Base-by-base conservation (phyloP, 2,113 vertebrate species). In the Stercorarius parasiticus region DNA sequence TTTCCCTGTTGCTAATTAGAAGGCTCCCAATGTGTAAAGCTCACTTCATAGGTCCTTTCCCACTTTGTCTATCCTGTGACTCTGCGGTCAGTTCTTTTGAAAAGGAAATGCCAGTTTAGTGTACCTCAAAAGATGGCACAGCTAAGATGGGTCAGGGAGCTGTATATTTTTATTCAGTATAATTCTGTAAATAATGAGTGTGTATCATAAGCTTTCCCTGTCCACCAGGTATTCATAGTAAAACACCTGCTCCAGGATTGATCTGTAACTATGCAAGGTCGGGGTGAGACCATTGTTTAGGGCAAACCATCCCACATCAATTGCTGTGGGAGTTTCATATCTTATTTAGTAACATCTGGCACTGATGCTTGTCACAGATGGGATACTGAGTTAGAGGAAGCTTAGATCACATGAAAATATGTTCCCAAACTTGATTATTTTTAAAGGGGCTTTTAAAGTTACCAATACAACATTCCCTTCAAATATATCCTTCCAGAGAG, bases 311-410 rank as follows among this genome's bases (percentile, higher is more conserved):
- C 36, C 26, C 53, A 30, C 9, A 73, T 30, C 45, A 18, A 53
- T 55, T 49, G 38, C 47, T 64, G 71, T 58, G 59, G 30, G 59
- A 92, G 18, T 83, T 90, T 86, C 53, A 7, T 30, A 30, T 52
- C 73, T 62, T 70, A 56, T n/a, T 91, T 80, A 77, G 79, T 90
- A 94, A 94, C 79, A 70, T 58, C 74, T 93, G 90, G 49, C 30
- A 26, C 34, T 58, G 67, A 56, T 45, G 40, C 22, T 56, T 80
- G 49, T 82, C 61, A 66, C 78, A 90, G 72, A 72, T 55, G 43
- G 34, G 74, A 62, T 53, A 66, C n/a, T 79, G 40, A 16, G 21
- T 59, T 90, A 95, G 65, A 71, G 1, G 1, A 83, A 88, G 49
- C 42, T 86, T 62, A 82, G 58, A 80, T 88, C 74, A 91, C 45